Base-by-base conservation (phyloP, 53 echinoderm and acorn worm genomes). In the Holothuria scabra region DNA sequence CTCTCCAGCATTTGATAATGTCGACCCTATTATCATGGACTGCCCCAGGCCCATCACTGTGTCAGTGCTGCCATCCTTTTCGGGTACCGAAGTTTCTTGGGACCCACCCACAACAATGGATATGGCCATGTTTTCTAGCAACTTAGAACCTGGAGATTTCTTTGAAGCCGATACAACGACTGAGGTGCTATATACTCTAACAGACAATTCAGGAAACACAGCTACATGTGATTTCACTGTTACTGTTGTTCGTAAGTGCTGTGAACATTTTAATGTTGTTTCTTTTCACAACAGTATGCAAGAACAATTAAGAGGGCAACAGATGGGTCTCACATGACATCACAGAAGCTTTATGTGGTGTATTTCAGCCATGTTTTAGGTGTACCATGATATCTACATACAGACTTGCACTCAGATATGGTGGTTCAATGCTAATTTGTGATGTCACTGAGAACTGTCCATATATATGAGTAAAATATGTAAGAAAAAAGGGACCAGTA, bases 141-240 rank as follows among this genome's bases (percentile, higher is more conserved):
- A 31, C n/a, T 28, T 24, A 23, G 19, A 64, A 16, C 82, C 82
- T n/a, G 64, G 64, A 5, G 60, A 81, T 28, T 4, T 14, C 5
- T 81, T 81, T 38, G 2, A 44, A 37, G 64, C 34, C 8, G 82
- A 29, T 6, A 34, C n/a, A 12, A 46, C 35, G 38, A 81, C 82
- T 6, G 25, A 35, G 21, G 82, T 81, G 34, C 23, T 63, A 24
- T 81, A 81, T 46, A 81, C 32, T 8, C 48, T 81, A 0, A 28
- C n/a, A 81, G 82, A 81, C 64, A 33, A 2, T 10, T 34, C 38
- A 22, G 63, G 64, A 24, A 81, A 81, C 60, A 32, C 37, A 22
- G 82, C 82, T 46, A 64, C 13, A 1, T 81, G 82, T 64, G 35
- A 35, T 29, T 81, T 81, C 32, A 44, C 65, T 12, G 63, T 81